phyloP scores from a whole-genome alignment of 2,797 vertebrate genomes.

The Lagorchestes hirsutus region DNA sequence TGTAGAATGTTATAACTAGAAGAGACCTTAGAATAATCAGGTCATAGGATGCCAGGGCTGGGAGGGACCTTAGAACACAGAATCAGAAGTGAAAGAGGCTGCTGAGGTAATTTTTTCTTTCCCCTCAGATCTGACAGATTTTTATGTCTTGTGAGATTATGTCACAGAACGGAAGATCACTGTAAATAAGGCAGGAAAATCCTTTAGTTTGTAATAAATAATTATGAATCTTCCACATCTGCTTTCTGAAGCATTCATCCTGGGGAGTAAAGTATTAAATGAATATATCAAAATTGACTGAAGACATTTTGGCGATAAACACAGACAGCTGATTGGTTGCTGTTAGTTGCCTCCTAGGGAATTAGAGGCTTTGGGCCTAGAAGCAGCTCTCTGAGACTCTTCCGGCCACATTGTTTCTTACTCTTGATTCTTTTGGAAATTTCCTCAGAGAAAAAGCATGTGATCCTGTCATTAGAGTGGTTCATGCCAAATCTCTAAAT shows the following conservation, averaged over 20 bases:
- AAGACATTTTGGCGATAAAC: conserved; percentile 66
- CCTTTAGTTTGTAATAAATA: conserved; percentile 58
- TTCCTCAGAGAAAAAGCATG: conserved; percentile 69
- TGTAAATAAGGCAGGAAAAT: conserved; percentile 54
- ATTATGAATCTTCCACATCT: conserved; percentile 41
- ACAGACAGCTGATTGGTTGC: conserved; percentile 55
- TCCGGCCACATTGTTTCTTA: conserved; percentile 17
- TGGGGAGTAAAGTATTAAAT: conserved; percentile 53
- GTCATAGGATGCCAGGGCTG: neutral
- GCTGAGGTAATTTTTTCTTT: neutral
- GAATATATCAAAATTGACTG: conserved; percentile 20
- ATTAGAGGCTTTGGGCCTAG: conserved; percentile 11
- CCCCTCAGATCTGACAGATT: neutral
- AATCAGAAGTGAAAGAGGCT: neutral
- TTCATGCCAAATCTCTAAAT: conserved; percentile 72
- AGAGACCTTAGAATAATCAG: neutral
- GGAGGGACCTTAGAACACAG: neutral
- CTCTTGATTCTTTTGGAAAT: conserved; percentile 36
- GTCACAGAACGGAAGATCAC: conserved; percentile 24
- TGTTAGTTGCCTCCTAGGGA: conserved; percentile 36
- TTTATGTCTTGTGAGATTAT: conserved; percentile 55
- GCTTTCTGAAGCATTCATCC: conserved; percentile 62
- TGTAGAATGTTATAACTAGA: conserved; percentile 46
- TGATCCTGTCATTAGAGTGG: conserved; percentile 71
- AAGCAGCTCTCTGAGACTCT: conserved; percentile 40